Conservation (phyloP, 35 echinoderm and acorn worm species). For the Patiria miniata region DNA sequence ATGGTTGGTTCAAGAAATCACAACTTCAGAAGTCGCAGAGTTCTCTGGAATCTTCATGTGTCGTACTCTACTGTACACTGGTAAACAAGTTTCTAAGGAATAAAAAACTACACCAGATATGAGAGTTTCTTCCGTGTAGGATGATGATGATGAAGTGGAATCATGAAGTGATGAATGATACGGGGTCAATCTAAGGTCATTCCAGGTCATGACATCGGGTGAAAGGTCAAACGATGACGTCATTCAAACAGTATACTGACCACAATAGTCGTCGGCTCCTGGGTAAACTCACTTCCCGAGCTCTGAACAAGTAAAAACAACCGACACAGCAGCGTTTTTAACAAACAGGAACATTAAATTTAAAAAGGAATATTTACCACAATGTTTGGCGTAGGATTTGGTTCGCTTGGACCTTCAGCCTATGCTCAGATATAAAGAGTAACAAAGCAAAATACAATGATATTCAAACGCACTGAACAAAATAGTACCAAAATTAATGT, state of each 20-base stretch:
- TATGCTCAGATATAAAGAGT: not conserved
- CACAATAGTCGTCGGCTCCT: not conserved
- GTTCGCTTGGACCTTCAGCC: not conserved
- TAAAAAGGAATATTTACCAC: slow-evolving; percentile 8
- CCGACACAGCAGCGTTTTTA: not conserved
- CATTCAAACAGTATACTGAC: slow-evolving; percentile 12
- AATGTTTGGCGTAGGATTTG: not conserved
- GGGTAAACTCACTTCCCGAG: not conserved
- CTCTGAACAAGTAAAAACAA: slow-evolving; percentile 3
- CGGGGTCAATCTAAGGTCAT: not conserved
- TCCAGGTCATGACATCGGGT: not conserved
- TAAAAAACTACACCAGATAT: too few relatives aligned
- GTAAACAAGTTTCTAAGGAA: too few relatives aligned
- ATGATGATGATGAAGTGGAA: not conserved
- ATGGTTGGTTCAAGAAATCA: too few relatives aligned
- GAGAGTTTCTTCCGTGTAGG: not conserved
- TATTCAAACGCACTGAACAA: not conserved
- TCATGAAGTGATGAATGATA: not conserved
- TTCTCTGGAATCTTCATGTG: too few relatives aligned
- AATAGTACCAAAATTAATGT: too few relatives aligned
- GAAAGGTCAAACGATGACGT: slow-evolving; percentile 7
- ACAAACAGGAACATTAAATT: not conserved
- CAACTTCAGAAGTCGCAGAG: too few relatives aligned
- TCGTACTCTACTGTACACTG: too few relatives aligned
- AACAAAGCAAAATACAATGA: not conserved